These are phyloP conservation scores for Hippolais icterina DNA, from an alignment of 2,113 vertebrate species.

Conservation along the genomic window DNA sequence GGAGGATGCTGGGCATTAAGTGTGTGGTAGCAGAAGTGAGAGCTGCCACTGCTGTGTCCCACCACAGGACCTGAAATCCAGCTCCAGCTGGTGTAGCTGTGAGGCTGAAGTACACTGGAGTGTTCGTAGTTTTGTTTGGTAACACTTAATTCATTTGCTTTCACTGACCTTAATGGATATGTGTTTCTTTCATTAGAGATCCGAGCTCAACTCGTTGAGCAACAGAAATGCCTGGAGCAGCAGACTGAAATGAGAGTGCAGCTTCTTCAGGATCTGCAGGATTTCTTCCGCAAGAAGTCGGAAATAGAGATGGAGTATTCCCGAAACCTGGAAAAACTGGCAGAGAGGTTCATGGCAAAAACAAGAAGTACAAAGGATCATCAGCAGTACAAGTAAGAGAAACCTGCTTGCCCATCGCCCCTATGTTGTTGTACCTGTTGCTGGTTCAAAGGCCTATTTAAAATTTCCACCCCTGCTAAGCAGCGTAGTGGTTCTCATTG, in stretches of 20 bases:
- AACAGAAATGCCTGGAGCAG: slow-evolving; percentile 98
- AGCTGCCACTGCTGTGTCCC: neutral
- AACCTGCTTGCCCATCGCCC: accelerated
- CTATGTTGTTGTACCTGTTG: neutral
- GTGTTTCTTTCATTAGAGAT: slow-evolving; percentile 82
- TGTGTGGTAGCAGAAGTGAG: neutral
- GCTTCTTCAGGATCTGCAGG: slow-evolving; percentile 97
- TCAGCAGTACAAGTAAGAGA: slow-evolving; percentile 95
- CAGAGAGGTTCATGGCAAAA: slow-evolving; percentile 99
- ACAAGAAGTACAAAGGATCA: slow-evolving; percentile 98
- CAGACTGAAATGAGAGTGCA: slow-evolving; percentile 97
- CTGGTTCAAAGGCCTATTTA: neutral
- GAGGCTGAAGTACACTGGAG: neutral
- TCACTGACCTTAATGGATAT: neutral
- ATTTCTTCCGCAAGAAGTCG: slow-evolving; percentile 98
- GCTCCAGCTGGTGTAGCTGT: neutral
- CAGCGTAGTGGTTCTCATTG: neutral
- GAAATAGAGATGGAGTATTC: slow-evolving; percentile 99
- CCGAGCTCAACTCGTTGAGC: slow-evolving; percentile 93
- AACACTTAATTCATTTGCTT: neutral
- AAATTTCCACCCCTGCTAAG: neutral
- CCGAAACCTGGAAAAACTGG: slow-evolving; percentile 94
- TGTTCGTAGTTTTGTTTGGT: neutral
- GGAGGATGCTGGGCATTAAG: neutral
- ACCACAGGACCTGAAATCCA: neutral